Base-by-base conservation (phyloP, 2,888 invertebrate species). In the Nemurella pictetii region DNA sequence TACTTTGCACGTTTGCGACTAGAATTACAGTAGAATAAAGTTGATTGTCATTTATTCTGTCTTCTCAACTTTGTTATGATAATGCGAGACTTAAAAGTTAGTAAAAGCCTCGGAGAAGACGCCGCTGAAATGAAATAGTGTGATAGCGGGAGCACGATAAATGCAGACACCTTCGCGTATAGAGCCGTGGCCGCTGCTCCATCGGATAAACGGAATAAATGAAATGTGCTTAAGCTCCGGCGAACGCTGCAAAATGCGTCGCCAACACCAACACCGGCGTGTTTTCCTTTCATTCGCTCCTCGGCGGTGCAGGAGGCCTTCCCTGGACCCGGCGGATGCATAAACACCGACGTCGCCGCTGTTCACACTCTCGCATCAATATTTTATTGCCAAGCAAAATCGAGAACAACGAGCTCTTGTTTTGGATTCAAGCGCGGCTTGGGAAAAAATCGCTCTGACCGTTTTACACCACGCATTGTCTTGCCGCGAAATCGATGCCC, bases 201-300 rank as follows among this genome's bases (percentile, higher is more conserved):
- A n/a, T n/a, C 15, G 55, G 20, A 55, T 2, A 7, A 55, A 55
- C 20, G 55, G 55, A 55, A 20, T 55, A 20, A 20, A 7, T 12
- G 9, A 20, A 20, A 55, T 2, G 15, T 55, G 9, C 1, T 55
- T 55, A 20, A 55, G 20, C 55, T 55, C 55, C 15, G 9, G 15
- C 55, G 20, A 55, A 20, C 55, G 55, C 20, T 55, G 55, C 9
- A 55, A 20, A 55, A 55, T 55, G 55, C 55, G 55, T 20, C 20
- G 55, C 15, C 55, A 1, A 12, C 55, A 20, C 55, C 9, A 55
- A 20, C 55, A 55, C 20, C 55, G 55, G 75, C 20, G 20, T 75
- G 75, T 75, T 75, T 75, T 75, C 75, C 20, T 75, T 75, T n/a
- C 75, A 75, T 75, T 75, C 75, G 26, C 75, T 75, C 26, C 26